Evolutionary conservation across 2,888 invertebrate genomes (phyloP), one percentile per base, ranked within the genome.

Genomic region (Cylloceria caligata): DNA sequence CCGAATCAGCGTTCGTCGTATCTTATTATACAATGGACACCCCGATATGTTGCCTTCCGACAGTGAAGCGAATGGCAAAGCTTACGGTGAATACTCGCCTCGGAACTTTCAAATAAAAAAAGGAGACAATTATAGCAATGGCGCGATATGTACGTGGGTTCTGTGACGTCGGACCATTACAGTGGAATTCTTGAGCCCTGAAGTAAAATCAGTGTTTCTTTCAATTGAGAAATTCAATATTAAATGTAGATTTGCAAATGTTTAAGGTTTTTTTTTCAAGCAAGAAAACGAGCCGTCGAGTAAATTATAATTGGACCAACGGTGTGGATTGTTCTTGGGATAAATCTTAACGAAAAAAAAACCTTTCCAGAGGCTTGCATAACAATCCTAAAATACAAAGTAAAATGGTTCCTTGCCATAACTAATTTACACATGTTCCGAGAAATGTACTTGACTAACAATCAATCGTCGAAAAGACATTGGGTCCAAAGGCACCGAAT

Each of bases 1-100:
- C 87, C 86, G 87, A 84, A 88, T 83, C 88, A 87, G 76, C 86
- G 87, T 84, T 88, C 87, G 86, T 82, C 81, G 85, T 88, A 86
- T 88, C 88, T 88, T 89, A 89, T 90, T 90, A 89, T 89, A 74
- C 69, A 71, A 65, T 71, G 42, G 62, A 80, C 45, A 42, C 55
- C 45, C 27, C 52, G 72, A 78, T 78, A 49, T 47, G 67, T 34
- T 13, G 39, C 9, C 11, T 19, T 4, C 16, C 16, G 36, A 21
- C 19, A 24, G 5, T 16, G 13, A 36, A 19, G 39, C 36, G 39
- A 24, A 55, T 16, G 47, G 52, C n/a, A 19, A 55, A 19, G 30
- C 16, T n/a, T 24, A 24, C 13, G 27, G 55, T 11, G 19, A 62
- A 39, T 3, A 2, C 19, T 21, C 24, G 62, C 19, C 39, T 21